Evolutionary conservation across 2,113 vertebrate species (phyloP).

Genomic region (Diadophis punctatus): DNA sequence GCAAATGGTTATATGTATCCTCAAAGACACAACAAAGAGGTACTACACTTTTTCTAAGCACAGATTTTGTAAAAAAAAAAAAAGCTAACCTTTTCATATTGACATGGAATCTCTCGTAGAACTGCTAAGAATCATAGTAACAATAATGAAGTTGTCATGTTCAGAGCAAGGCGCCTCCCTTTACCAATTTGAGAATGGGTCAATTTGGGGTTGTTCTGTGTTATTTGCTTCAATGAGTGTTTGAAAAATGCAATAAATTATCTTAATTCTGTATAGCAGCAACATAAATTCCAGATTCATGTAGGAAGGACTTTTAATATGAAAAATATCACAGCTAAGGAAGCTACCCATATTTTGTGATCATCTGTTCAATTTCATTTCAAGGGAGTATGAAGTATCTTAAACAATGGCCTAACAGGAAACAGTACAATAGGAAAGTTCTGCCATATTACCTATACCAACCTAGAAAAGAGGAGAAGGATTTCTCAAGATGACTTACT

Average conservation of each 20-base stretch:
- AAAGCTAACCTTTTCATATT: neutral
- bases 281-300: neutral
- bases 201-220: neutral
- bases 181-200: neutral
- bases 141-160: neutral
- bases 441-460: neutral
- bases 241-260: neutral
- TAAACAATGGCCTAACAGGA: neutral
- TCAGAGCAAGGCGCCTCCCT: neutral
- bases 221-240: neutral
- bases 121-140: neutral
- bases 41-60: neutral
- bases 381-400: neutral
- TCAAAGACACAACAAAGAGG: neutral
- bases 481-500: neutral
- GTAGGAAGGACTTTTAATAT: neutral
- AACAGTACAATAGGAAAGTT: neutral
- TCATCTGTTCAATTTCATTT: neutral
- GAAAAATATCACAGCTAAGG: neutral
- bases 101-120: neutral
- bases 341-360: neutral
- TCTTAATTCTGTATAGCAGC: neutral
- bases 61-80: neutral
- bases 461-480: neutral
- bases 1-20: accelerated